Base-by-base conservation (phyloP, 2,888 invertebrate genomes). In the Orthosia gracilis region DNA sequence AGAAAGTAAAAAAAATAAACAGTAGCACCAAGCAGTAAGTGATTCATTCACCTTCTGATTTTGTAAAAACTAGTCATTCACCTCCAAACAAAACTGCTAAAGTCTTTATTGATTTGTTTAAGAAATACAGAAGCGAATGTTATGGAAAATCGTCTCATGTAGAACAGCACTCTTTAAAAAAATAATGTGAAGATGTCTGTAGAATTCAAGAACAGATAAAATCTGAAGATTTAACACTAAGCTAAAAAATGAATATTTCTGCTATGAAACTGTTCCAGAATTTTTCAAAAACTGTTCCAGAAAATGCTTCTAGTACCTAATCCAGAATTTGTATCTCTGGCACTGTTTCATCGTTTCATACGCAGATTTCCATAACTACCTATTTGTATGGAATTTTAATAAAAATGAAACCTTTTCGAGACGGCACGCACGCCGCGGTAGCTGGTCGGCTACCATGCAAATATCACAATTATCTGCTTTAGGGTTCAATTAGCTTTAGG, bases 171-270 rank as follows among this genome's bases (percentile, higher is more conserved):
- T 0, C 21, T 23, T 31, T 54, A 15, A 69, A 72, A 52, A 76
- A 57, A 5, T 58, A 78, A 73, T 3, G 15, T 12, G 26, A 50
- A 9, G 47, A 73, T 47, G 18, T 17, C n/a, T 18, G 31, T 17
- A 3, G 61, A 18, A 13, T 21, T 61, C n/a, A 23, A 31, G 74
- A 80, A 45, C 85, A 91, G 65, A 82, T 81, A 59, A n/a, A 80
- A 13, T 89, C 90, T 3, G 85, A 91, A 77, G 89, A 92, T 73
- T 85, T 91, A 40, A 89, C 90, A 17, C 49, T 72, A 18, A 85
- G 31, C 45, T 67, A 66, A 57, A 73, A 83, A 49, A 71, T 73
- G 18, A 58, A 55, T 52, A 57, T 63, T 15, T 68, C 67, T 54
- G 26, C 47, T n/a, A n/a, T n/a, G n/a, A n/a, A n/a, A n/a, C n/a